Conservation (phyloP, 2,888 invertebrate species). For the Chesias legatella region DNA sequence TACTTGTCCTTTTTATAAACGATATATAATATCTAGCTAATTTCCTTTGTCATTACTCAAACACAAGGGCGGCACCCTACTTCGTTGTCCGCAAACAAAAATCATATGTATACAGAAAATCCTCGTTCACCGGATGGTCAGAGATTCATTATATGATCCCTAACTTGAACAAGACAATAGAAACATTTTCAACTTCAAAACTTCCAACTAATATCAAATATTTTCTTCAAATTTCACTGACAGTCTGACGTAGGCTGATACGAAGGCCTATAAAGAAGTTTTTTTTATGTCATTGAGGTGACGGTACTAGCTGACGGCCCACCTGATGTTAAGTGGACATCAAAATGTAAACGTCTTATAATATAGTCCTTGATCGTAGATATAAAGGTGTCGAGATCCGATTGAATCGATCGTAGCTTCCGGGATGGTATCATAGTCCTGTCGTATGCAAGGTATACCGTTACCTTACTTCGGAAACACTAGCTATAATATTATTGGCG, state of each 20-base stretch:
- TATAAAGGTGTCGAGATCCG: conserved; percentile 12
- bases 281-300: too few relatives aligned
- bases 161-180: conserved; percentile 44
- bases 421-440: conserved; percentile 10
- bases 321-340: conserved; percentile 19
- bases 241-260: conserved; percentile 29
- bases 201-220: conserved; percentile 43
- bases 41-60: too few relatives aligned
- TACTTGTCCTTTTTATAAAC: too few relatives aligned
- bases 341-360: conserved; percentile 23
- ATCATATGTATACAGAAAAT: conserved; percentile 32
- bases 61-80: too few relatives aligned
- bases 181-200: conserved; percentile 36
- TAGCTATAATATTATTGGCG: not conserved
- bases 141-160: conserved; percentile 49
- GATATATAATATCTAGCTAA: too few relatives aligned
- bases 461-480: conserved; percentile 7
- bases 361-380: conserved; percentile 23
- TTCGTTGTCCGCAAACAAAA: conserved; percentile 7
- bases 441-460: conserved; percentile 6
- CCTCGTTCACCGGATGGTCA: conserved; percentile 38
- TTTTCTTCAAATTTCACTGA: conserved; percentile 24
- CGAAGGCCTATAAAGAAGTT: too few relatives aligned
- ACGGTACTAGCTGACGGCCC: too few relatives aligned
- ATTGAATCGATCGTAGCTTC: conserved; percentile 19